Conservation (phyloP, 2,888 invertebrate species). For the Acrocyrtus sp. region DNA sequence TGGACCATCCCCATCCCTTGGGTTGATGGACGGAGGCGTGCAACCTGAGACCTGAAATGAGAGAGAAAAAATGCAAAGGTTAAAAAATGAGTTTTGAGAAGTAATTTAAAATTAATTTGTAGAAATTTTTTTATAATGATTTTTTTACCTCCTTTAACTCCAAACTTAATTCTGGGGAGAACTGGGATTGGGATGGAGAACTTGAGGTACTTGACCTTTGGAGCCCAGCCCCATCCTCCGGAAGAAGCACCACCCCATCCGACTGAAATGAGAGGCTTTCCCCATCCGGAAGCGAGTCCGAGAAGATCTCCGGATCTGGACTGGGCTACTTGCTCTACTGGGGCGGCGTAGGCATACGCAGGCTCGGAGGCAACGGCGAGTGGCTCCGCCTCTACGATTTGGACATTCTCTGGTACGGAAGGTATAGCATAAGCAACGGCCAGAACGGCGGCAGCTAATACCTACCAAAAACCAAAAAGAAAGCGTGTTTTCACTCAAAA, state of each 20-base stretch:
- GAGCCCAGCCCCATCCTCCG: conserved; percentile 60
- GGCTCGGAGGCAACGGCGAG: conserved; percentile 29
- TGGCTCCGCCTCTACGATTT: conserved; percentile 46
- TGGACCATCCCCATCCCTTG: conserved; percentile 58
- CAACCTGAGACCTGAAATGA: no score
- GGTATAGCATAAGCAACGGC: conserved; percentile 49
- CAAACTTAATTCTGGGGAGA: conserved; percentile 59
- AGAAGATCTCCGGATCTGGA: conserved; percentile 33
- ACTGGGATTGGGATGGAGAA: conserved; percentile 62
- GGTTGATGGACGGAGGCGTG: conserved; percentile 54
- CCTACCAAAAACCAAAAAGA: conserved; percentile 22
- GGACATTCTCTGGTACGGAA: conserved; percentile 44
- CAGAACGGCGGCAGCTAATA: conserved; percentile 37
- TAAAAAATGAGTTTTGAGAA: no score
- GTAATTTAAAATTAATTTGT: no score
- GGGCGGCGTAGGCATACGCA: conserved; percentile 13
- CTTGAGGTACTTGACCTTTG: conserved; percentile 59
- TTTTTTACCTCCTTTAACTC: conserved; percentile 61
- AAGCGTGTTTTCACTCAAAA: background rate
- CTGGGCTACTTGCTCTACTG: conserved; percentile 19
- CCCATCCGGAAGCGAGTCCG: conserved; percentile 29
- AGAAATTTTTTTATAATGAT: no score
- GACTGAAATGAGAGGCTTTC: conserved; percentile 32
- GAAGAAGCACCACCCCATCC: conserved; percentile 43
- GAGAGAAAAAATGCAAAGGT: no score